Percentiles rank a stretch among this genome's conserved stretches.
phyloP scores from a whole-genome alignment of 2,888 invertebrate species.

The Archips xylosteana region DNA sequence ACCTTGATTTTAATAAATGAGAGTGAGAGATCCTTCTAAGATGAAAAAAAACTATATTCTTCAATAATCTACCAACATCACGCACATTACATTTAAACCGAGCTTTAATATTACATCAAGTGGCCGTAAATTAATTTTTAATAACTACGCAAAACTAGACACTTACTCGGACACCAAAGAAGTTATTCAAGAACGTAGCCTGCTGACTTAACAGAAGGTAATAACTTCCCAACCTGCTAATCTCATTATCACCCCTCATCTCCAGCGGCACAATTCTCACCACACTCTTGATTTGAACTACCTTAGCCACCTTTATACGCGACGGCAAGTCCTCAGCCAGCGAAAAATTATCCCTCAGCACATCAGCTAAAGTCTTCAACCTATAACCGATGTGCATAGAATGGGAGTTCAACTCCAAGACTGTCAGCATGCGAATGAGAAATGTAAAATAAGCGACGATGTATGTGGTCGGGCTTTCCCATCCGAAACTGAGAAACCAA shows the following conservation, averaged over 20 bases:
- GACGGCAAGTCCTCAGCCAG: conserved; percentile 18
- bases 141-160: not conserved
- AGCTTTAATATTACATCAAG: too few relatives aligned
- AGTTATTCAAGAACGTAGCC: conserved; percentile 44
- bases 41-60: too few relatives aligned
- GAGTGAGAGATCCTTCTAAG: too few relatives aligned
- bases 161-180: conserved; percentile 46
- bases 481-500: conserved; percentile 33
- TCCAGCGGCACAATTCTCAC: conserved; percentile 29
- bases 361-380: conserved; percentile 43
- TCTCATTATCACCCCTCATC: conserved; percentile 22
- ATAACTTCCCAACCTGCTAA: conserved; percentile 43
- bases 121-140: too few relatives aligned
- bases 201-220: conserved; percentile 46
- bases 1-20: too few relatives aligned
- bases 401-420: conserved; percentile 42
- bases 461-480: conserved; percentile 18
- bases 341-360: conserved; percentile 41
- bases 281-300: conserved; percentile 8
- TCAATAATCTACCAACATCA: too few relatives aligned
- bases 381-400: conserved; percentile 44
- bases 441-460: conserved; percentile 42
- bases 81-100: too few relatives aligned
- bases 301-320: conserved; percentile 13
- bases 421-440: conserved; percentile 38